These are phyloP conservation scores for Zoanthus sansibaricus DNA, from an alignment of 92 coral and sea anemone genomes.

Conservation along the genomic window DNA sequence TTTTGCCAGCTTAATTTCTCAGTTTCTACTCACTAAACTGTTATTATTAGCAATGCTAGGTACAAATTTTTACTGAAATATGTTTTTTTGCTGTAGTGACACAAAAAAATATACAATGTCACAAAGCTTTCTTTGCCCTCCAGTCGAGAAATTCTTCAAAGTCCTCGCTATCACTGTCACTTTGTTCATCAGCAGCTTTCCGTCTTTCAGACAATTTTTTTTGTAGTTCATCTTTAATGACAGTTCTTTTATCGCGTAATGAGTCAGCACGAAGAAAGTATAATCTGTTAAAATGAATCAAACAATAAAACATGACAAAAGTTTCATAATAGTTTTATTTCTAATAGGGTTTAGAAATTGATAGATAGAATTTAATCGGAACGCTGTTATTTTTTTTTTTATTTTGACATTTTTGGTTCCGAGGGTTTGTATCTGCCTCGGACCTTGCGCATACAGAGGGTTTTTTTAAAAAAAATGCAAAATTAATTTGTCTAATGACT, in stretches of 20 bases:
- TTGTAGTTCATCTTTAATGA: constrained; percentile 64
- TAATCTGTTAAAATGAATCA: constrained; percentile 56
- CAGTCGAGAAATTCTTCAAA: constrained; percentile 96
- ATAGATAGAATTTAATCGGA: too few species aligned
- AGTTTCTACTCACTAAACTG: too few species aligned
- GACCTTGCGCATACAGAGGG: too few species aligned
- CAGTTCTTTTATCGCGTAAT: constrained; percentile 85
- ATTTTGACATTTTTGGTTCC: too few species aligned
- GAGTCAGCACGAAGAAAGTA: constrained; percentile 92
- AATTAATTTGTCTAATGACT: too few species aligned
- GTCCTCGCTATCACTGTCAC: constrained; percentile 85
- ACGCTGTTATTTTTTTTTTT: too few species aligned
- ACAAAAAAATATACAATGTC: background rate
- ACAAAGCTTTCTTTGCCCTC: constrained; percentile 94
- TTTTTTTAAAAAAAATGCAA: too few species aligned
- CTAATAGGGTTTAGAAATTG: background rate
- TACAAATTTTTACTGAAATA: too few species aligned
- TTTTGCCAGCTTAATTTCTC: too few species aligned
- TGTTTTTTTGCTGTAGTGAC: too few species aligned
- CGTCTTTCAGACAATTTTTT: constrained; percentile 53
- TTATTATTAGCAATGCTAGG: too few species aligned
- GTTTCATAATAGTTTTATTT: background rate
- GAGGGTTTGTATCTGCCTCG: too few species aligned
- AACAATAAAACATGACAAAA: background rate
- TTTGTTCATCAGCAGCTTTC: constrained; percentile 52